Conservation (phyloP, 2,888 invertebrate genomes). For the Gisinianus flammeolus region DNA sequence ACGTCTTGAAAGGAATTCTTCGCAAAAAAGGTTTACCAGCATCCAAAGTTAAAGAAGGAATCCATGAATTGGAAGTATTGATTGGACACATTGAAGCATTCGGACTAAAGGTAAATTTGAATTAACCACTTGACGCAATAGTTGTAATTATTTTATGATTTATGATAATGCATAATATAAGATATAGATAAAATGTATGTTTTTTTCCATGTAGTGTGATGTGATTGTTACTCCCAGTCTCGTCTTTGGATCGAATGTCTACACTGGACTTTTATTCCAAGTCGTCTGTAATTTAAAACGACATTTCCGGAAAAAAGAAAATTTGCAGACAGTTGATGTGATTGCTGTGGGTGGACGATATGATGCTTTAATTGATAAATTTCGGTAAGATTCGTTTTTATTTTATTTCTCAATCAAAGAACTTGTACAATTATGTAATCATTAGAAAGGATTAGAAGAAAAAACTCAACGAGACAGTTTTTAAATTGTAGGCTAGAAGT, state of each 20-base stretch:
- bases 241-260: slow-evolving; percentile 69
- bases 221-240: slow-evolving; percentile 69
- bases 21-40: slow-evolving; percentile 74
- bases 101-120: slow-evolving; percentile 73
- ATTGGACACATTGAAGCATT: slow-evolving; percentile 73
- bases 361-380: slow-evolving; percentile 77
- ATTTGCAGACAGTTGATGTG: slow-evolving; percentile 69
- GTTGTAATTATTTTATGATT: too few species aligned
- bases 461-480: too few species aligned
- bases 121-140: too few species aligned
- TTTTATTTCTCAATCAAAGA: not conserved
- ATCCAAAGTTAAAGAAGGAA: slow-evolving; percentile 71
- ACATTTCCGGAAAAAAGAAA: slow-evolving; percentile 62
- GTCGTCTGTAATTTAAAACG: slow-evolving; percentile 69
- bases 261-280: slow-evolving; percentile 74
- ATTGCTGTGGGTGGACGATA: slow-evolving; percentile 91
- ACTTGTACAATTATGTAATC: not conserved
- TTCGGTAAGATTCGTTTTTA: slow-evolving; percentile 65
- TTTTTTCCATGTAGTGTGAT: slow-evolving; percentile 64
- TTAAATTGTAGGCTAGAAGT: too few species aligned
- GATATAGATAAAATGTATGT: too few species aligned
- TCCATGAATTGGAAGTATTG: slow-evolving; percentile 77
- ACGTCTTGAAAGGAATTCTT: slow-evolving; percentile 70
- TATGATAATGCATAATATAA: too few species aligned
- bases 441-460: too few species aligned